These are phyloP conservation scores for Chiroxiphia lanceolata DNA, from an alignment of 2,797 vertebrate genomes.

Conservation along the genomic window DNA sequence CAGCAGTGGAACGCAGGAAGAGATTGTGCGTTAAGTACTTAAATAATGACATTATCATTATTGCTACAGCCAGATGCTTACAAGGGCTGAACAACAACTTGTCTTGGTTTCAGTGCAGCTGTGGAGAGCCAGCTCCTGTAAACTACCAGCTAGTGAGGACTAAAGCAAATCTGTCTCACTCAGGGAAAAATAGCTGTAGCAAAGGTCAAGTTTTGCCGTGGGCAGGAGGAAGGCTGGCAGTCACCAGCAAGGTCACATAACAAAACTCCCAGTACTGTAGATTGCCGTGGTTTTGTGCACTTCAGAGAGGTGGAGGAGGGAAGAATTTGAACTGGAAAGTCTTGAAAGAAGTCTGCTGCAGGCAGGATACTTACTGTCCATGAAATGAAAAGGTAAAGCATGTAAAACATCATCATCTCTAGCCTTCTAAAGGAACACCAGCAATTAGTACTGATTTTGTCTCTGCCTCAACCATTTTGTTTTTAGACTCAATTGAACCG, in stretches of 20 bases:
- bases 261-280: accelerated
- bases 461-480: background rate
- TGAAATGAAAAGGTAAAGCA: background rate
- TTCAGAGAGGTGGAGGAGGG: background rate
- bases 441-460: background rate
- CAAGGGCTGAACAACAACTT: background rate
- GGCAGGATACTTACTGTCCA: background rate
- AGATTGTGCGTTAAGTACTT: background rate
- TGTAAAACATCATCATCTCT: background rate
- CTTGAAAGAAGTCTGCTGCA: background rate
- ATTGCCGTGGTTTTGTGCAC: accelerated
- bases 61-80: background rate
- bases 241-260: background rate
- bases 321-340: background rate
- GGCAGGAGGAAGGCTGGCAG: background rate
- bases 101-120: background rate
- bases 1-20: background rate
- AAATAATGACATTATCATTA: background rate
- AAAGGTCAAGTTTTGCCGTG: background rate
- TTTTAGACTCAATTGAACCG: background rate
- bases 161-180: background rate
- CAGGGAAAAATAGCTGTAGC: background rate
- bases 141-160: background rate
- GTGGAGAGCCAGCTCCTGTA: background rate
- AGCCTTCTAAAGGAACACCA: background rate